A percentile compares a stretch with the other conserved stretches of the same genome.
Conservation (phyloP, 2,113 vertebrate genomes). For the Ptyas mucosa region DNA sequence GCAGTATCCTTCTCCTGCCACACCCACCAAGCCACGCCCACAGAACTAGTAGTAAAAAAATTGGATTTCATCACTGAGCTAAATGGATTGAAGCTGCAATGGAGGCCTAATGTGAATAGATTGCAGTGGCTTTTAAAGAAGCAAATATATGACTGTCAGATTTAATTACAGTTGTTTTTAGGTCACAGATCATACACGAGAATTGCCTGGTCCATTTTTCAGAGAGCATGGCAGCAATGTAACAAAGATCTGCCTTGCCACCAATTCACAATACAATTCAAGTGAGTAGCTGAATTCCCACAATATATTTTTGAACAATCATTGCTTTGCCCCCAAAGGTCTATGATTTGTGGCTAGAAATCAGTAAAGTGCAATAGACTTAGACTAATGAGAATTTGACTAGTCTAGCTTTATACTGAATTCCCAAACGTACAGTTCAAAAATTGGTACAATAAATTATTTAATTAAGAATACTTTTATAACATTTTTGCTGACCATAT, state of each 20-base stretch:
- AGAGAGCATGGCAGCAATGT: constrained; percentile 9
- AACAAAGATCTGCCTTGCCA: constrained; percentile 3
- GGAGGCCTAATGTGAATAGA: not conserved
- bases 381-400: not conserved
- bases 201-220: constrained; percentile 14
- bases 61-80: not conserved
- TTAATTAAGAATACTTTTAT: not conserved
- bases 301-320: not conserved
- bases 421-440: not conserved
- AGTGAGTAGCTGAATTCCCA: not conserved
- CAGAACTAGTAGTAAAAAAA: too few relatives aligned
- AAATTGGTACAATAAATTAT: not conserved
- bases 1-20: too few relatives aligned
- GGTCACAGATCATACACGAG: constrained; percentile 22
- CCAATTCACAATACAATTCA: constrained; percentile 17
- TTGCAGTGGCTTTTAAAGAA: constrained; percentile 21
- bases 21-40: too few relatives aligned
- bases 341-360: not conserved
- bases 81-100: constrained; percentile 17
- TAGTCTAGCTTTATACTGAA: not conserved
- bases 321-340: not conserved
- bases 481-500: not conserved
- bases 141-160: constrained; percentile 17
- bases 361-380: not conserved
- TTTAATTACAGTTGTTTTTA: constrained; percentile 27